These are phyloP conservation scores for Dromius quadrimaculatus DNA, from an alignment of 2,888 invertebrate genomes.

Conservation along the genomic window DNA sequence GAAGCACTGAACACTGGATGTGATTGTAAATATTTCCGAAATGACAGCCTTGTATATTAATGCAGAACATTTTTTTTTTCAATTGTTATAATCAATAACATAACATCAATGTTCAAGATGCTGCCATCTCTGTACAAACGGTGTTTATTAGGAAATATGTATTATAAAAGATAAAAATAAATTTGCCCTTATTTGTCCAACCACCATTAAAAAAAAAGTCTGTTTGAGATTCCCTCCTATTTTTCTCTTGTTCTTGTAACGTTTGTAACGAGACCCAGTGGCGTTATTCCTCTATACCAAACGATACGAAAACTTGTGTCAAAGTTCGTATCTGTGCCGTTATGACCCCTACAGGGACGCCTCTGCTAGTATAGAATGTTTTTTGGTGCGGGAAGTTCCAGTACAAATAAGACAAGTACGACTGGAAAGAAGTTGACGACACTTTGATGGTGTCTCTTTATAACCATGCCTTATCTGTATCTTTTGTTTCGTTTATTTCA, in stretches of 20 bases:
- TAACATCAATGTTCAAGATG: neutral
- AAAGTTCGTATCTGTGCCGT: slow-evolving; percentile 44
- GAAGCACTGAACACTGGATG: neutral
- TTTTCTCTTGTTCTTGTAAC: no score
- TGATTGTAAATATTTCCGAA: neutral
- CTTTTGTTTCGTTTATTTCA: slow-evolving; percentile 50
- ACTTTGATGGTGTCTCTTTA: slow-evolving; percentile 52
- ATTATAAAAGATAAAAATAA: neutral
- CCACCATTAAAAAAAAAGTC: no score
- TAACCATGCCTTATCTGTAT: slow-evolving; percentile 50
- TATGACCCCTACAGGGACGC: slow-evolving; percentile 46
- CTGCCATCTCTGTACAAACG: no score
- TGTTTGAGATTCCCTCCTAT: no score
- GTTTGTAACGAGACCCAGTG: slow-evolving; percentile 43
- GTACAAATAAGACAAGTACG: slow-evolving; percentile 44
- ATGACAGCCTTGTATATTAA: neutral
- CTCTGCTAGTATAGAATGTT: slow-evolving; percentile 30
- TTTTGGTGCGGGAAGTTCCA: slow-evolving; percentile 30
- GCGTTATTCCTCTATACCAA: slow-evolving; percentile 40
- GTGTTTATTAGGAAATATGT: no score
- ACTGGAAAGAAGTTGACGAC: slow-evolving; percentile 51
- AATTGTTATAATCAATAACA: no score
- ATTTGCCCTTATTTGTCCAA: no score
- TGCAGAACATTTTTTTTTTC: neutral
- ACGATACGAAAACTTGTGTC: slow-evolving; percentile 48